Conservation (phyloP, 2,113 vertebrate species). For the Chaenogobius annularis region DNA sequence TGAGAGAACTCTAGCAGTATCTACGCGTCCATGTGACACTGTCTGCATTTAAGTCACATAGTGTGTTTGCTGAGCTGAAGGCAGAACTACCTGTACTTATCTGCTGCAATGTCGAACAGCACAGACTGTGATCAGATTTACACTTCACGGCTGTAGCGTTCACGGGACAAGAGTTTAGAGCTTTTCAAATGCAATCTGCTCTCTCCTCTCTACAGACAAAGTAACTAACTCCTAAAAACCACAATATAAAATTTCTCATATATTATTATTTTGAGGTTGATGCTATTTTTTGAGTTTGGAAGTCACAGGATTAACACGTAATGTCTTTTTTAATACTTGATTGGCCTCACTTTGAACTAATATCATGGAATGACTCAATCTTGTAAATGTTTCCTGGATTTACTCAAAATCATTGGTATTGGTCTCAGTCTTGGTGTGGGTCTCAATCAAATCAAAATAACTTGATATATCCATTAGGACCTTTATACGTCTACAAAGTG, state of each 20-base stretch:
- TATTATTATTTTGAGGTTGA: background rate
- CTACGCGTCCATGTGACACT: background rate
- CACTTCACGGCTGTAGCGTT: background rate
- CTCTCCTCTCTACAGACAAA: background rate
- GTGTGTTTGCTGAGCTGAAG: background rate
- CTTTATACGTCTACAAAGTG: too few species aligned
- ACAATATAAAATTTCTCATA: background rate
- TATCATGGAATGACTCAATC: too few species aligned
- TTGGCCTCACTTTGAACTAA: too few species aligned
- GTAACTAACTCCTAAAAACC: too few species aligned
- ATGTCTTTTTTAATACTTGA: too few species aligned
- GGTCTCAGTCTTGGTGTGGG: too few species aligned
- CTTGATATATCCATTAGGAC: too few species aligned
- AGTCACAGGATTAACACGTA: too few species aligned
- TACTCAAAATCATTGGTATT: too few species aligned
- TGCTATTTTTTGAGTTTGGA: too few species aligned
- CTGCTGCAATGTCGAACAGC: background rate
- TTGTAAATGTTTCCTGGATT: too few species aligned
- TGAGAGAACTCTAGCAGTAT: background rate
- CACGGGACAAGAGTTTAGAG: background rate
- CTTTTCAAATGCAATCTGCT: background rate
- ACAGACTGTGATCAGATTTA: background rate
- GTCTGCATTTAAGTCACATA: background rate
- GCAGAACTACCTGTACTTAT: background rate
- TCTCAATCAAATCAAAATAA: too few species aligned